phyloP scores from a whole-genome alignment of 2,888 invertebrate species.

The Drosophila birchii region DNA sequence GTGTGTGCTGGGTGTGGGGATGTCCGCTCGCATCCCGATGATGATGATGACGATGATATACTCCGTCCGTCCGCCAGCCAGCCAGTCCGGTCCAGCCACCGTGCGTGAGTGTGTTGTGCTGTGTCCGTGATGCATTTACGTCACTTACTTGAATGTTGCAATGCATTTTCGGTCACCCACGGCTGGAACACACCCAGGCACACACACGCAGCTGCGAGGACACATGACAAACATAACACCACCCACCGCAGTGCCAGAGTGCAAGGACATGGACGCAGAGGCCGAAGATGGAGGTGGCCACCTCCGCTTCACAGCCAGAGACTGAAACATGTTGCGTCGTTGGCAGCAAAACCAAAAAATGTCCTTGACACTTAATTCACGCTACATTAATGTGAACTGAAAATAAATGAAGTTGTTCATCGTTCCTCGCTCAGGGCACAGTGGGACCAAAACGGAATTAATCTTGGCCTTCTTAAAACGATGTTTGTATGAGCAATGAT shows the following conservation, averaged over 20 bases:
- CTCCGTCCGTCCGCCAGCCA: constrained; percentile 41
- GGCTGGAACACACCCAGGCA: constrained; percentile 34
- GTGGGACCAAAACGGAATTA: constrained; percentile 33
- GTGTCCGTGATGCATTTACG: constrained; percentile 74
- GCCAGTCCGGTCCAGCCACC: constrained; percentile 5
- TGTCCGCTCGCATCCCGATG: constrained; percentile 24
- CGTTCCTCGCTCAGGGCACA: constrained; percentile 44
- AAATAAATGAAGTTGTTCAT: constrained; percentile 77
- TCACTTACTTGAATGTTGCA: constrained; percentile 81
- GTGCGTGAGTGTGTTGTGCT: constrained; percentile 46
- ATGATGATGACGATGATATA: constrained; percentile 59
- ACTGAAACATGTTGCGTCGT: constrained; percentile 76
- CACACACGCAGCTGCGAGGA: constrained; percentile 25
- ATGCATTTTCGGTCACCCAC: constrained; percentile 70
- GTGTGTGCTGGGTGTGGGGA: constrained; percentile 19
- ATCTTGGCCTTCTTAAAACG: background rate
- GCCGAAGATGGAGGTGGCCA: constrained; percentile 6
- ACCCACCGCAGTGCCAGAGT: constrained; percentile 23
- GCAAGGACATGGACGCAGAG: constrained; percentile 31
- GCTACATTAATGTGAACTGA: constrained; percentile 79
- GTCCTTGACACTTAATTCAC: constrained; percentile 82
- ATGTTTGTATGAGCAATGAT: background rate
- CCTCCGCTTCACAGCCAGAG: constrained; percentile 24
- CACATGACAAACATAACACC: constrained; percentile 35
- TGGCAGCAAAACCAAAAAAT: constrained; percentile 73